Evolutionary conservation across 2,113 vertebrate species (phyloP), one percentile per base, ranked within the genome.

Genomic region (Syngnathus typhle): DNA sequence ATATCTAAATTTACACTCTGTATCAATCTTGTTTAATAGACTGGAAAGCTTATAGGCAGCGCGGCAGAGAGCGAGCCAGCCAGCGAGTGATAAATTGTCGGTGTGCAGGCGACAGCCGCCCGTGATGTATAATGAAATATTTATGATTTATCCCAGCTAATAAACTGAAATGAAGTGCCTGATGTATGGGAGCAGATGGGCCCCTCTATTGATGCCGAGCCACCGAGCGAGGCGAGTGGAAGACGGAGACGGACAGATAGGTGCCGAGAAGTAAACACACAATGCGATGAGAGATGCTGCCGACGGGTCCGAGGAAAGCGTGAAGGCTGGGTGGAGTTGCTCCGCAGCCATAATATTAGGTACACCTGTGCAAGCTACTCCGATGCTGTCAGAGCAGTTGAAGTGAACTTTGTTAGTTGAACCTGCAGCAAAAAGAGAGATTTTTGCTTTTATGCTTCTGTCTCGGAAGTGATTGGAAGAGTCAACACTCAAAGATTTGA

Each of bases 111-210:
- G 89, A 88, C 72, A 87, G 91, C 89, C 88, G 43, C 78, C 85
- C 73, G 83, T 93, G 93, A 94, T 92, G 89, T 88, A 91, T 87
- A 90, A 93, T 94, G 94, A 94, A 94, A 94, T 94, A 93, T 93
- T 94, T 93, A 93, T 95, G 95, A 94, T 94, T 95, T 94, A 94
- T 94, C 93, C 92, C 93, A 88, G 93, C 93, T 94, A 93, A 94
- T 94, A 94, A 94, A 96, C 93, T 88, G 90, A 91, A 93, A 91
- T 93, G 93, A 94, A 94, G 94, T 90, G 90, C 78, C 87, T 93
- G 93, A 94, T 92, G 89, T 90, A 93, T 94, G 93, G 65, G 90
- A 94, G 91, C 93, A 94, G 94, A 93, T 93, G 90, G 92, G 91
- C 87, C 88, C 27, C 92, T 87, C 87, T 88, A 91, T 91, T 91